Conservation (phyloP, 1,140 invertebrate species). For the Saccostrea echinata region DNA sequence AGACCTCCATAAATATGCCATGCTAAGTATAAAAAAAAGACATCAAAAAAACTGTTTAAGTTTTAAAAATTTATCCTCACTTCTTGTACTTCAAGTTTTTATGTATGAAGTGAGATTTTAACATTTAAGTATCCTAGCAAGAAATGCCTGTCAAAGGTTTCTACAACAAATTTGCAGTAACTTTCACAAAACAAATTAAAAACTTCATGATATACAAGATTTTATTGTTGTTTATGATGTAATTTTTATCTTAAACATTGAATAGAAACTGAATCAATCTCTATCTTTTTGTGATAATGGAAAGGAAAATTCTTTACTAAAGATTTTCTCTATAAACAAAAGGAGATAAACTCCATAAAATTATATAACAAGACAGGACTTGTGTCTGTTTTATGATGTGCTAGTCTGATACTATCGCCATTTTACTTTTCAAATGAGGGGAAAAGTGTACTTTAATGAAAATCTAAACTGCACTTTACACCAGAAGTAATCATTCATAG, state of each 20-base stretch:
- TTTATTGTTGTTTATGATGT: neutral
- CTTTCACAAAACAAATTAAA: neutral
- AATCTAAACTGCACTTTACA: too few species aligned
- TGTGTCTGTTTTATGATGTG: too few species aligned
- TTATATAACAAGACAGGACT: neutral
- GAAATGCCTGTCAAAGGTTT: neutral
- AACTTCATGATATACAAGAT: neutral
- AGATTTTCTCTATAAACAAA: constrained; percentile 2
- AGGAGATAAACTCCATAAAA: neutral
- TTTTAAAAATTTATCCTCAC: neutral
- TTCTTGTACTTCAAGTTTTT: neutral
- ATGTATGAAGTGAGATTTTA: neutral
- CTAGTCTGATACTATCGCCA: too few species aligned
- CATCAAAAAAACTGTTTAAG: neutral
- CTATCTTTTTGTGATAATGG: neutral
- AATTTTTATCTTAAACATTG: neutral
- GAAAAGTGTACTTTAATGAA: too few species aligned
- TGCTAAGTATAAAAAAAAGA: neutral
- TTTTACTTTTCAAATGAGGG: too few species aligned
- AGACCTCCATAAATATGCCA: too few species aligned
- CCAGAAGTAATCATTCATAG: too few species aligned
- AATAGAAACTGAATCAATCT: neutral
- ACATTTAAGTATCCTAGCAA: neutral
- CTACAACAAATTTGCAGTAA: neutral
- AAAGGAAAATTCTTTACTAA: neutral